phyloP scores from a whole-genome alignment of 1,140 invertebrate species.

The Dysdera silvatica region DNA sequence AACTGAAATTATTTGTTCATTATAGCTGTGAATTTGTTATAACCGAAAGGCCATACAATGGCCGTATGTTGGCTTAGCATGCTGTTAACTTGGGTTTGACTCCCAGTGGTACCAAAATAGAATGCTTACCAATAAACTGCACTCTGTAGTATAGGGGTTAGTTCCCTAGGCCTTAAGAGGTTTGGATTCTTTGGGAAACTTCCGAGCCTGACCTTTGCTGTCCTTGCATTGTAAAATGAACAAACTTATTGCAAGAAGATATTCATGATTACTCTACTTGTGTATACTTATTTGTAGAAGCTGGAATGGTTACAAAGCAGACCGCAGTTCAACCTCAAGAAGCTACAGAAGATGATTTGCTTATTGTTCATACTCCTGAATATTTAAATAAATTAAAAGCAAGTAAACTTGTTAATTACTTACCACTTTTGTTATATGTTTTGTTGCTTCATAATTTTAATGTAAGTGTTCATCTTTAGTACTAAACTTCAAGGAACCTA shows the following conservation, averaged over 20 bases:
- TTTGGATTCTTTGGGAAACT: slow-evolving; percentile 48
- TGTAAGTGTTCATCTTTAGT: too few relatives aligned
- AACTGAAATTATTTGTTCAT: too few relatives aligned
- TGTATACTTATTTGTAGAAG: slow-evolving; percentile 37
- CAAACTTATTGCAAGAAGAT: neutral
- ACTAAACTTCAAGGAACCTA: neutral
- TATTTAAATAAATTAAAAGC: slow-evolving; percentile 57
- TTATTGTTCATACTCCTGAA: slow-evolving; percentile 59
- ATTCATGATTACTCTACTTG: neutral
- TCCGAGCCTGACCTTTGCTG: slow-evolving; percentile 46
- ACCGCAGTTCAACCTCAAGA: slow-evolving; percentile 53
- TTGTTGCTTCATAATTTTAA: too few relatives aligned
- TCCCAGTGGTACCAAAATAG: too few relatives aligned
- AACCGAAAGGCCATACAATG: too few relatives aligned
- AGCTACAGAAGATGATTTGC: slow-evolving; percentile 59
- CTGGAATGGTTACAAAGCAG: slow-evolving; percentile 41
- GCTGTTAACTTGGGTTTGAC: too few relatives aligned
- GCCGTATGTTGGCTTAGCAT: too few relatives aligned
- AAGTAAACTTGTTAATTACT: neutral
- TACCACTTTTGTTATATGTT: too few relatives aligned
- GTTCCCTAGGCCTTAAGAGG: slow-evolving; percentile 53
- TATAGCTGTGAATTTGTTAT: too few relatives aligned
- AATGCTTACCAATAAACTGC: too few relatives aligned
- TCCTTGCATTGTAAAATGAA: neutral
- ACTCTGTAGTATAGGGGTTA: slow-evolving; percentile 30